Percentiles rank a stretch among this genome's conserved stretches.
phyloP scores from a whole-genome alignment of 2,113 vertebrate genomes.

The Zingel zingel region DNA sequence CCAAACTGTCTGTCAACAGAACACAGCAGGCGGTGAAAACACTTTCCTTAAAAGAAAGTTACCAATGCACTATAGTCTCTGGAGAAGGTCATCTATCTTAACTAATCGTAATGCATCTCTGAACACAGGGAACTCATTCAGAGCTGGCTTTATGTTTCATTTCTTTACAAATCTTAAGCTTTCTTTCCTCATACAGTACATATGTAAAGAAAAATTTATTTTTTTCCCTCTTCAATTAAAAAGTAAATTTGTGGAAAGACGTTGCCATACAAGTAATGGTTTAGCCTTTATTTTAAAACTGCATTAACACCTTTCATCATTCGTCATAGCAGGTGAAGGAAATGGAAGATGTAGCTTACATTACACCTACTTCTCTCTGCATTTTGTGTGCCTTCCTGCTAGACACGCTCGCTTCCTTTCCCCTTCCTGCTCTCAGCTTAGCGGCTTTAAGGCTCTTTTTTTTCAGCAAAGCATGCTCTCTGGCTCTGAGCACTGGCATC shows the following conservation, averaged over 20 bases:
- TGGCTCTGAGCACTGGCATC: conserved; percentile 74
- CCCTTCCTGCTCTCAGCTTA: conserved; percentile 67
- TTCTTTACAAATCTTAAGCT: background rate
- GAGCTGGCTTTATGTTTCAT: conserved; percentile 10
- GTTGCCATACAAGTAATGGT: conserved; percentile 1
- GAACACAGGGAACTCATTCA: background rate
- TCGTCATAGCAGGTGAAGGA: conserved; percentile 12
- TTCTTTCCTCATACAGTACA: background rate
- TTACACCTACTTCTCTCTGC: conserved; percentile 32
- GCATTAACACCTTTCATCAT: conserved; percentile 21
- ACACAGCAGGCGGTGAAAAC: conserved; percentile 30
- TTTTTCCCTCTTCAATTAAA: background rate
- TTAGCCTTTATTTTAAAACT: conserved; percentile 35
- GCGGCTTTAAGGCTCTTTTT: conserved; percentile 62
- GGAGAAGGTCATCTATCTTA: conserved; percentile 16
- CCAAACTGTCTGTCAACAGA: conserved; percentile 11
- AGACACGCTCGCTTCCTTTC: conserved; percentile 52
- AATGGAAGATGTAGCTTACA: conserved; percentile 26
- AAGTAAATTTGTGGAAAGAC: background rate
- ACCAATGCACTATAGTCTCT: background rate
- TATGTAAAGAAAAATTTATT: background rate
- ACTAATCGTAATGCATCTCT: conserved; percentile 17
- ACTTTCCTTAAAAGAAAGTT: conserved; percentile 17
- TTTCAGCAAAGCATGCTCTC: conserved; percentile 65
- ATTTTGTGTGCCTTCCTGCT: conserved; percentile 40